A percentile compares a stretch with the other conserved stretches of the same genome.
These are phyloP conservation scores for Apantesis nais DNA, from an alignment of 2,888 invertebrate genomes.

Conservation along the genomic window DNA sequence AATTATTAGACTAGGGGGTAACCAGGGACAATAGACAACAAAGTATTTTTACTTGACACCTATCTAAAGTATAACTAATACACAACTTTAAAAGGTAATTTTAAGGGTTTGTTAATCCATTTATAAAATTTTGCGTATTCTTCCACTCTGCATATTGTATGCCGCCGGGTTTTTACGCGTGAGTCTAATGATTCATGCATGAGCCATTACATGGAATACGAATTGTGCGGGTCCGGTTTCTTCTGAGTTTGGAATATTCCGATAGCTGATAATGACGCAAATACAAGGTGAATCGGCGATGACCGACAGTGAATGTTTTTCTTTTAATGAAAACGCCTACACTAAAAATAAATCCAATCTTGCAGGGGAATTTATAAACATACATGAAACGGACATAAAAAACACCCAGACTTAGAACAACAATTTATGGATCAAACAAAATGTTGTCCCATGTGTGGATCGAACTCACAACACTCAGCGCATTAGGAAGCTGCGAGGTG, in stretches of 20 bases:
- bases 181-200: conserved; percentile 23
- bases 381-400: too few relatives aligned
- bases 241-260: conserved; percentile 43
- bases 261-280: conserved; percentile 31
- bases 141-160: background rate
- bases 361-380: too few relatives aligned
- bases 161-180: conserved; percentile 39
- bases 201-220: conserved; percentile 7
- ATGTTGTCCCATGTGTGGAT: too few relatives aligned
- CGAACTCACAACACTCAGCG: too few relatives aligned
- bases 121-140: background rate
- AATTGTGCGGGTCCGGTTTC: conserved; percentile 39
- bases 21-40: background rate
- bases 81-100: background rate
- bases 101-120: background rate
- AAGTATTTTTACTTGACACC: background rate
- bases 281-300: conserved; percentile 17
- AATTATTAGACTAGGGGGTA: background rate
- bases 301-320: too few relatives aligned
- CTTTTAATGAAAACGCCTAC: too few relatives aligned
- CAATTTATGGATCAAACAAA: too few relatives aligned
- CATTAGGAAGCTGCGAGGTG: too few relatives aligned
- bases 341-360: too few relatives aligned
- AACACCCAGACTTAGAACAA: too few relatives aligned
- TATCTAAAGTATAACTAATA: background rate